Base-by-base conservation (phyloP, 1,140 invertebrate species). In the Aricia agestis region DNA sequence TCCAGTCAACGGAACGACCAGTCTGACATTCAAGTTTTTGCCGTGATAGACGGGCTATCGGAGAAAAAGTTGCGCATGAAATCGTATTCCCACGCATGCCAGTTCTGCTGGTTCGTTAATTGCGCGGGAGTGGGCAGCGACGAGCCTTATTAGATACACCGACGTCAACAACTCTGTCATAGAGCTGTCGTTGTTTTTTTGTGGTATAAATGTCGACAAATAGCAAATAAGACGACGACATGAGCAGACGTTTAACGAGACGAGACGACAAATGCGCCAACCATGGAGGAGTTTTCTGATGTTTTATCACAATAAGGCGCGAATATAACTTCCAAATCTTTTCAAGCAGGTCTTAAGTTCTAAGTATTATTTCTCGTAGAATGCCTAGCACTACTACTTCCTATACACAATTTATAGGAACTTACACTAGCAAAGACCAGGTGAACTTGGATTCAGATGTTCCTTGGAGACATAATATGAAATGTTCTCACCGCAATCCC, bases 401-500 rank as follows among this genome's bases (percentile, higher is more conserved):
- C 25, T 5, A 36, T 36, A 6, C 2, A 9, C 36, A 25, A 25
- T 25, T 5, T 36, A 36, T 9, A 5, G 36, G 36, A 36, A 36
- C 36, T 36, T 36, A 36, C 36, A 36, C 9, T 36, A 7, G 2
- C 5, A 7, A 6, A 1, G 5, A 7, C 36, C 36, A 36, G 36
- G 6, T 36, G 36, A 36, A 4, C 36, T 36, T 36, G 5, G 2
- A 36, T 36, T 36, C 36, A 9, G 36, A 36, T 63, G 18, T 10
- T 19, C 18, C 59, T 19, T 17, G 3, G 1, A 19, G 19, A 19
- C 10, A 63, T 63, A 63, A 63, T 63, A 63, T 11, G 63, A 68
- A 66, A 9, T 42, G 52, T 45, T 36, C 89, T 85, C 69, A 92
- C 91, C 93, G 87, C 61, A 95, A 84, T 36, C 94, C 94, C 93